Percentiles rank a stretch among this genome's conserved stretches.
These are phyloP conservation scores for Falcaria lacertinaria DNA, from an alignment of 2,888 invertebrate genomes.

Conservation along the genomic window DNA sequence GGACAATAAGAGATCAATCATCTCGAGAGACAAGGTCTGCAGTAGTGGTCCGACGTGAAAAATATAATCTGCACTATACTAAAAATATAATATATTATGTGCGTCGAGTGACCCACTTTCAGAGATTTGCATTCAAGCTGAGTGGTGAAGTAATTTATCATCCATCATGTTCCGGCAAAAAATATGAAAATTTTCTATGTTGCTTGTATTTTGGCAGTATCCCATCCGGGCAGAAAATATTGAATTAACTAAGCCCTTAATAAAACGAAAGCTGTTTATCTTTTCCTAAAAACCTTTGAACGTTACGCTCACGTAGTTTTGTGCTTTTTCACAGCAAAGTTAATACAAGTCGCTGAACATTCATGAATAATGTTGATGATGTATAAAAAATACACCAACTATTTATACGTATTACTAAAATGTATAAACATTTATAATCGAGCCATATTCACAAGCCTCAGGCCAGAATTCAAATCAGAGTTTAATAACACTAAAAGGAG, in stretches of 20 bases:
- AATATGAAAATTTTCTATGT: conserved; percentile 38
- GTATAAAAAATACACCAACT: too few species aligned
- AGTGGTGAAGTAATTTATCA: conserved; percentile 64
- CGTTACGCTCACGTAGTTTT: neutral
- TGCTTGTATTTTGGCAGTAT: conserved; percentile 15
- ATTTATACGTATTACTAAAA: too few species aligned
- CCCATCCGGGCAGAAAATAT: conserved; percentile 8
- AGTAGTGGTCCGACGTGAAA: conserved; percentile 62
- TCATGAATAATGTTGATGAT: too few species aligned
- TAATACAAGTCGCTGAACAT: neutral
- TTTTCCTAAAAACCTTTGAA: conserved; percentile 15
- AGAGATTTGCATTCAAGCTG: conserved; percentile 72
- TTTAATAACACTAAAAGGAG: conserved; percentile 36
- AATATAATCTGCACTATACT: conserved; percentile 50
- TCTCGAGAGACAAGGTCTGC: conserved; percentile 49
- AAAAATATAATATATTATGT: conserved; percentile 25
- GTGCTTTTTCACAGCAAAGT: neutral
- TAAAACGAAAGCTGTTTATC: conserved; percentile 25
- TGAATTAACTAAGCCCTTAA: conserved; percentile 25
- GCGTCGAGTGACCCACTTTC: conserved; percentile 61
- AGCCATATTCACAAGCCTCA: conserved; percentile 13
- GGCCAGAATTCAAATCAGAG: conserved; percentile 32
- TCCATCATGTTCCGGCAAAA: conserved; percentile 60
- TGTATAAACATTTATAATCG: neutral
- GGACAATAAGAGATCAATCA: conserved; percentile 73